Base-by-base conservation (phyloP, 1,140 invertebrate genomes). In the Leptonema lineaticorne region DNA sequence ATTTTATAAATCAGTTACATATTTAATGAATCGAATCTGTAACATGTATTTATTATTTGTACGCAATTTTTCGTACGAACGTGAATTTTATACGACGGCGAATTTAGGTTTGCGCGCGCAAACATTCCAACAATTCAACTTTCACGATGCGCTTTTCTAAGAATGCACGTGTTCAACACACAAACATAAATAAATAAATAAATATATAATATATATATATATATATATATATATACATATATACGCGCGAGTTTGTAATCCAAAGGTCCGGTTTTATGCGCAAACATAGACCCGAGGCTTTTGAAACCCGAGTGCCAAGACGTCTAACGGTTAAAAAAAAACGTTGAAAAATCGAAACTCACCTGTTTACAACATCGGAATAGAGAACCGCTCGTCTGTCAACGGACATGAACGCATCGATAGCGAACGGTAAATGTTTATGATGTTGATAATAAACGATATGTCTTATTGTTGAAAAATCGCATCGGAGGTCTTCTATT, bases 301-400 rank as follows among this genome's bases (percentile, higher is more conserved):
- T 9, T 7, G 28, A 8, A 18, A 16, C 5, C 57, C 50, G 20
- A 59, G 28, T 2, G 20, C 48, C n/a, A 8, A 53, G 20, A 41
- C 11, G 14, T 14, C 56, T 58, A 58, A 58, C 56, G 56, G 56
- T 58, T 22, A 58, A 58, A 27, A 58, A n/a, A n/a, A n/a, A n/a
- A n/a, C n/a, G 24, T 58, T 58, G 56, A 58, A n/a, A n/a, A 27
- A 27, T 30, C n/a, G 37, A 58, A 37, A 16, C 59, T 37, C 59
- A 62, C 59, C 59, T 62, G 59, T 62, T 62, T n/a, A 22, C 59
- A 62, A 62, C 30, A 62, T 37, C 29, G 28, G 33, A n/a, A n/a
- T 8, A 37, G 30, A 24, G 28, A 20, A 53, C 16, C 22, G 48
- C 22, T 6, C 56, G 29, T 20, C 11, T 62, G 59, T 62, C 59